A percentile compares a stretch with the other conserved stretches of the same genome.
Evolutionary conservation across 2,888 invertebrate species (phyloP).

Genomic region (Oxytorus armatus): DNA sequence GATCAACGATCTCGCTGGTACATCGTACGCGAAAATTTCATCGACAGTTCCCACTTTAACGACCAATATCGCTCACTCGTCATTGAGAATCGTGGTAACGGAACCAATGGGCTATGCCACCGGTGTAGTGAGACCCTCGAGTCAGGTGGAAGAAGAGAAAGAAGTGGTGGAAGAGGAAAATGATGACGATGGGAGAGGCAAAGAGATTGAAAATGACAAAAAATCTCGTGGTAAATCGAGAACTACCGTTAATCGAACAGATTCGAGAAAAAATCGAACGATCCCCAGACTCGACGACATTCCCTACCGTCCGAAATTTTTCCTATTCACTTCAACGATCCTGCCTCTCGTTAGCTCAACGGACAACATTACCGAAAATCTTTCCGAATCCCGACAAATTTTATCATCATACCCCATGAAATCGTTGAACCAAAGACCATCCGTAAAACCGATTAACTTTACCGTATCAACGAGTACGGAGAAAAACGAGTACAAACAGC

Average conservation of each 20-base stretch:
- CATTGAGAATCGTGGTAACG: slow-evolving; percentile 75
- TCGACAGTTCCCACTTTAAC: slow-evolving; percentile 42
- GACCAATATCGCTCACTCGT: slow-evolving; percentile 46
- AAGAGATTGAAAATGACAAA: background rate
- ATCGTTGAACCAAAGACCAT: slow-evolving; percentile 44
- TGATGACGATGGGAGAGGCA: slow-evolving; percentile 47
- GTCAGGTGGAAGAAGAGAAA: background rate
- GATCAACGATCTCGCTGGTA: slow-evolving; percentile 49
- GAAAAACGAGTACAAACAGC: slow-evolving; percentile 69
- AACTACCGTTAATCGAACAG: slow-evolving; percentile 24
- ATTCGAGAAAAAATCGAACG: slow-evolving; percentile 29
- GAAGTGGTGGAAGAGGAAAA: background rate
- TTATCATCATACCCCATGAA: slow-evolving; percentile 2
- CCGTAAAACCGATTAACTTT: slow-evolving; percentile 54
- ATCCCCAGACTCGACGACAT: slow-evolving; percentile 10
- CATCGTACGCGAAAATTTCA: slow-evolving; percentile 12
- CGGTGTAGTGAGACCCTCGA: background rate
- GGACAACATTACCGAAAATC: background rate
- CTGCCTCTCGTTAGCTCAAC: background rate
- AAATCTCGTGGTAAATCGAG: slow-evolving; percentile 38
- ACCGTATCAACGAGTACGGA: slow-evolving; percentile 60
- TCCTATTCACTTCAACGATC: background rate
- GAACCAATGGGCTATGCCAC: slow-evolving; percentile 58
- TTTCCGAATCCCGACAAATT: background rate
- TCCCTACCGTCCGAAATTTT: background rate